Evolutionary conservation across 2,888 invertebrate genomes (phyloP).

Genomic region (Resseliella maxima): DNA sequence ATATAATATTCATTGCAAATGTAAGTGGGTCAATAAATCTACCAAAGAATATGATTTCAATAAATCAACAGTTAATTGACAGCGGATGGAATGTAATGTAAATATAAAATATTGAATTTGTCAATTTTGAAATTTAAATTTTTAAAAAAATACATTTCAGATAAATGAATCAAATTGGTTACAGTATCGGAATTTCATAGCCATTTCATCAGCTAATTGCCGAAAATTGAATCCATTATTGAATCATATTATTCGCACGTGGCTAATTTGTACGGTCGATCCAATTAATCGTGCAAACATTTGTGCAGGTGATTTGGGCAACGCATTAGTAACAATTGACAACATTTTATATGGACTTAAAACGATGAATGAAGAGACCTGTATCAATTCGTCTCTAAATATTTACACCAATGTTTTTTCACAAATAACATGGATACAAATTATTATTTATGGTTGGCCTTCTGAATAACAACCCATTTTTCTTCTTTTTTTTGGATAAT

Average conservation of each 20-base stretch:
- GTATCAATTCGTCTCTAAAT: background rate
- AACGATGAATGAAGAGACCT: background rate
- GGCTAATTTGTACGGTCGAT: background rate
- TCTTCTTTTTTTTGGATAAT: no score
- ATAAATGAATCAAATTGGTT: background rate
- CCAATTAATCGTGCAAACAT: background rate
- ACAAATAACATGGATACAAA: background rate
- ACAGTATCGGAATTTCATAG: background rate
- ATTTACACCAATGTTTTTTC: background rate
- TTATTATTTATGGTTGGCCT: background rate
- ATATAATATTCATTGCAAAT: background rate
- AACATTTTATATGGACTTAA: background rate
- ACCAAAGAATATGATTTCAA: background rate
- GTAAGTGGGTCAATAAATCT: background rate
- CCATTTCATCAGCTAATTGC: background rate
- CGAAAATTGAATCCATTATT: background rate
- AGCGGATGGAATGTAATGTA: background rate
- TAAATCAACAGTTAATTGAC: background rate
- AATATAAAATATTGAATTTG: background rate
- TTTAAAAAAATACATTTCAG: background rate
- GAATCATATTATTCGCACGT: background rate
- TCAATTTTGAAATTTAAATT: background rate
- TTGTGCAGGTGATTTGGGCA: background rate
- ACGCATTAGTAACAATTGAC: background rate
- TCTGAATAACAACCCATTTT: background rate